Evolutionary conservation across 2,113 vertebrate species (phyloP).

Genomic region (Microcebus lehilahytsara): DNA sequence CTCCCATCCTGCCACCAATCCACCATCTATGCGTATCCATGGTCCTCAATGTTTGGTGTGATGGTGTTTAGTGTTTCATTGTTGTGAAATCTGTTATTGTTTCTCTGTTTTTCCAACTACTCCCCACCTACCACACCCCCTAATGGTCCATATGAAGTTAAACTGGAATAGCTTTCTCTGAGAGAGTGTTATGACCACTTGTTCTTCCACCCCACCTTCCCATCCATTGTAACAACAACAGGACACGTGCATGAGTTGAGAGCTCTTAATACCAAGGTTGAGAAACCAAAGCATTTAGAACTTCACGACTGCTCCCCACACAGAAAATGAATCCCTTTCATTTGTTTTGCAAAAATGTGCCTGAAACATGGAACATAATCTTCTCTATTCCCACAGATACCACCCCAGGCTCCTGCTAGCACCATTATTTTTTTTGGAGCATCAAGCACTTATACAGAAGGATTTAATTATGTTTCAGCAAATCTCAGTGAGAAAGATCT

Average conservation of each 20-base stretch:
- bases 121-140: neutral
- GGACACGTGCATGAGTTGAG: neutral
- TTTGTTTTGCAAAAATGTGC: neutral
- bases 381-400: neutral
- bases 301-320: neutral
- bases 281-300: neutral
- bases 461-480: slow-evolving; percentile 41
- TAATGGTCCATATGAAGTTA: neutral
- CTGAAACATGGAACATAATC: neutral
- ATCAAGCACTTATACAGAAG: neutral
- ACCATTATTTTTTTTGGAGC: slow-evolving; percentile 25
- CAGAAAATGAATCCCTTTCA: neutral
- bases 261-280: neutral
- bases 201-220: neutral
- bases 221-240: neutral
- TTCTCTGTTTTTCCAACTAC: neutral
- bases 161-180: neutral
- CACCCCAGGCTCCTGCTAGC: neutral
- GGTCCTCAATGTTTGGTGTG: accelerated
- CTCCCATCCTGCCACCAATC: neutral
- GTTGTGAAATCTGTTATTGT: neutral
- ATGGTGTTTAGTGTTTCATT: accelerated
- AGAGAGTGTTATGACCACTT: neutral
- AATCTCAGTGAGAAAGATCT: slow-evolving; percentile 12
- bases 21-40: accelerated